phyloP scores from a whole-genome alignment of 2,888 invertebrate species.

The Eristalis arbustorum region DNA sequence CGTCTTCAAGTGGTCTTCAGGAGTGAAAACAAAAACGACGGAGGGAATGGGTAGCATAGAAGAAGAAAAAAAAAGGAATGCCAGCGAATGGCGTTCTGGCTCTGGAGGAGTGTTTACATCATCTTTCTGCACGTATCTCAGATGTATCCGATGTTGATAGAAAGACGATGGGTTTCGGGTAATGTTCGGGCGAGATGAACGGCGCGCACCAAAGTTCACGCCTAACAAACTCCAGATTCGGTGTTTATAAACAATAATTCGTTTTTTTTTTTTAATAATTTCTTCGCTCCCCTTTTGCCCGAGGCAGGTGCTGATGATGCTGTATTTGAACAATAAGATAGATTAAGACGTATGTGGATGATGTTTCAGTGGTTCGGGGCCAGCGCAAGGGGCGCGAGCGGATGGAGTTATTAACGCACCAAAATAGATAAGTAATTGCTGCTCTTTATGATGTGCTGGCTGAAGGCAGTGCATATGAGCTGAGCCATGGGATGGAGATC shows the following conservation, averaged over 20 bases:
- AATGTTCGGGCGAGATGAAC: slow-evolving; percentile 51
- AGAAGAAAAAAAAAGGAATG: slow-evolving; percentile 21
- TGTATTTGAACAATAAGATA: slow-evolving; percentile 12
- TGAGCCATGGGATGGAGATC: neutral
- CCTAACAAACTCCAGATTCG: slow-evolving; percentile 54
- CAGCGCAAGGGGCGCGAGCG: neutral
- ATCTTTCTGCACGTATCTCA: slow-evolving; percentile 66
- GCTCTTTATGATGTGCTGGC: slow-evolving; percentile 9
- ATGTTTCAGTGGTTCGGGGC: neutral
- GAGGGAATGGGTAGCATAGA: slow-evolving; percentile 28
- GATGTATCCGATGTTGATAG: slow-evolving; percentile 65
- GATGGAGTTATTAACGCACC: slow-evolving; percentile 14
- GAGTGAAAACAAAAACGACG: neutral
- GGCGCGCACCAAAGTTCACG: slow-evolving; percentile 44
- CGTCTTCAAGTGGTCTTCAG: slow-evolving; percentile 53
- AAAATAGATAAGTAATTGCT: slow-evolving; percentile 1
- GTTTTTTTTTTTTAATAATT: slow-evolving; percentile 58
- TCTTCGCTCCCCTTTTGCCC: neutral
- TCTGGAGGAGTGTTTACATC: slow-evolving; percentile 54
- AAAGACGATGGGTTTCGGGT: slow-evolving; percentile 59
- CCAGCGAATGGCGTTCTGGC: slow-evolving; percentile 47
- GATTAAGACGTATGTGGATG: slow-evolving; percentile 26
- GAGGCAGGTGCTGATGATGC: slow-evolving; percentile 13
- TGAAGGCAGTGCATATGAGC: neutral
- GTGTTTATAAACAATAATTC: slow-evolving; percentile 66